Conservation (phyloP, 53 echinoderm and acorn worm genomes). For the Holothuria leucospilota region DNA sequence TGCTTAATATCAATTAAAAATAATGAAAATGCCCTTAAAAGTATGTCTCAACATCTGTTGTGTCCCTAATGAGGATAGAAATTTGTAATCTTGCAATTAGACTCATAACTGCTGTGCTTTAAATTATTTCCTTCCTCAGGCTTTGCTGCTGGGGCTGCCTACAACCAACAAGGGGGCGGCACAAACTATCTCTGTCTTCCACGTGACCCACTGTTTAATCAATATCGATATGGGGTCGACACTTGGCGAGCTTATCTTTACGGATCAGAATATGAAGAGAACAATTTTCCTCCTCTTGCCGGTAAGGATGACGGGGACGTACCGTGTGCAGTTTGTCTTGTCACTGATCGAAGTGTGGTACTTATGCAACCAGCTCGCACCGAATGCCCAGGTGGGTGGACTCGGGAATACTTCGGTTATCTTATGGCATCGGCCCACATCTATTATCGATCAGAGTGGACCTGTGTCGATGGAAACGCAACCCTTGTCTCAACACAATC, state of each 20-base stretch:
- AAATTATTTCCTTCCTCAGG: background rate
- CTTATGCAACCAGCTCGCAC: constrained; percentile 48
- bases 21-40: too few relatives aligned
- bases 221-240: background rate
- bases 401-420: constrained; percentile 58
- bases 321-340: constrained; percentile 53
- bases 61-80: too few relatives aligned
- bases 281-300: constrained; percentile 19
- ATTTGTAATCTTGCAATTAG: too few relatives aligned
- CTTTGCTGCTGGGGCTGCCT: constrained; percentile 14
- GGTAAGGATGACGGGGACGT: constrained; percentile 35
- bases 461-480: constrained; percentile 44
- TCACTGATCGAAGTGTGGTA: background rate
- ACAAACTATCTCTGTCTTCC: constrained; percentile 50
- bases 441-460: constrained; percentile 44
- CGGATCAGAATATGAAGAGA: constrained; percentile 50
- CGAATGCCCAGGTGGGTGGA: constrained; percentile 47
- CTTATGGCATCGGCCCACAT: constrained; percentile 30
- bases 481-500: background rate
- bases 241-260: constrained; percentile 36
- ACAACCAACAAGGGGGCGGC: constrained; percentile 33
- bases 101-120: too few relatives aligned
- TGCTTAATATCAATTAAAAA: too few relatives aligned
- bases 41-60: too few relatives aligned
- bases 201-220: constrained; percentile 17